Evolutionary conservation across 1,140 invertebrate genomes (phyloP).

Genomic region (Orussus abietinus): DNA sequence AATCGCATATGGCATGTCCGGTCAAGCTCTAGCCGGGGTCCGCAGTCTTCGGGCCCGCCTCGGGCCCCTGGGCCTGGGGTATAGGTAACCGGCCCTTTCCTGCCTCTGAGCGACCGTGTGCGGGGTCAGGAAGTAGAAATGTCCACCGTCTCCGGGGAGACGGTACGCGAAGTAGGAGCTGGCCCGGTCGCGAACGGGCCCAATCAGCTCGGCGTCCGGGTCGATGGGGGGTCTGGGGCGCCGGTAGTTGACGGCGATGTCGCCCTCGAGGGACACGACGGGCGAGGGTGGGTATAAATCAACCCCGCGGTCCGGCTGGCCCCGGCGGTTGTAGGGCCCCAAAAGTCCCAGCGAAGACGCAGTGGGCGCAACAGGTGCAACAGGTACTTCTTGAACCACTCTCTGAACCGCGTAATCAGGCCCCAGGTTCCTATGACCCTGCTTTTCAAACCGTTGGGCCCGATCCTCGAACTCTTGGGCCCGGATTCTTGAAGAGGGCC

Average conservation of each 20-base stretch:
- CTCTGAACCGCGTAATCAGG: slow-evolving; percentile 22
- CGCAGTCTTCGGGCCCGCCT: slow-evolving; percentile 50
- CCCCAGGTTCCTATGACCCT: slow-evolving; percentile 17
- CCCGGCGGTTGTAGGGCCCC: not conserved
- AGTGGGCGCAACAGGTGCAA: not conserved
- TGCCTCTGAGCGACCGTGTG: slow-evolving; percentile 55
- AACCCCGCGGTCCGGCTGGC: slow-evolving; percentile 1
- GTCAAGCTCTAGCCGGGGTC: slow-evolving; percentile 25
- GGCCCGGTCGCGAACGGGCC: slow-evolving; percentile 35
- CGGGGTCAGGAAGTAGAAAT: slow-evolving; percentile 74
- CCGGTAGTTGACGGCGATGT: slow-evolving; percentile 55
- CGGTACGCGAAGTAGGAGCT: slow-evolving; percentile 64
- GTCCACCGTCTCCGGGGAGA: slow-evolving; percentile 65
- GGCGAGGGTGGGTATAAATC: too few species aligned
- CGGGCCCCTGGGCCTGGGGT: slow-evolving; percentile 44
- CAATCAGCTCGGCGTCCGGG: slow-evolving; percentile 55
- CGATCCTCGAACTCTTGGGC: slow-evolving; percentile 14
- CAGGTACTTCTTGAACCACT: slow-evolving; percentile 15
- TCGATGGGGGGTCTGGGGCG: slow-evolving; percentile 52
- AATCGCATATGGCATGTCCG: slow-evolving; percentile 29
- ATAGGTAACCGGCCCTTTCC: slow-evolving; percentile 41
- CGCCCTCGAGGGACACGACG: slow-evolving; percentile 46
- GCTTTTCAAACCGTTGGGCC: slow-evolving; percentile 20
- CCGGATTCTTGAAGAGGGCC: slow-evolving; percentile 20
- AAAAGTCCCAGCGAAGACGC: too few species aligned